Conservation (phyloP, 1,140 invertebrate genomes). For the Ceratitis capitata region DNA sequence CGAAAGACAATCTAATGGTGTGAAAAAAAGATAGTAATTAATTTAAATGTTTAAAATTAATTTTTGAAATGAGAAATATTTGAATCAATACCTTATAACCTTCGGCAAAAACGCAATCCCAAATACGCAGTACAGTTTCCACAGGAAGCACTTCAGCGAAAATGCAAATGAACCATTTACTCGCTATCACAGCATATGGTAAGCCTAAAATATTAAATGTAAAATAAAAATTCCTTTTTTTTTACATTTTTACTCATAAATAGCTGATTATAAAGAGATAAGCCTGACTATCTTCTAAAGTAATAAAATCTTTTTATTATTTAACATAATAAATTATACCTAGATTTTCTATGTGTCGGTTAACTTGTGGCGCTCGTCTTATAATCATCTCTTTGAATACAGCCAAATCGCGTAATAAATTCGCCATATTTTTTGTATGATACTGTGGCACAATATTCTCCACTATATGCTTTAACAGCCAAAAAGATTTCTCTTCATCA, state of each 20-base stretch:
- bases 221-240: conserved; percentile 17
- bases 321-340: conserved; percentile 60
- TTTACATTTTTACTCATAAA: too few species aligned
- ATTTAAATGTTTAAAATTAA: neutral
- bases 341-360: conserved; percentile 79
- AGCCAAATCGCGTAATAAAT: conserved; percentile 85
- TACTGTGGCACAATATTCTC: conserved; percentile 88
- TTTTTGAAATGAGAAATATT: neutral
- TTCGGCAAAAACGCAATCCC: conserved; percentile 96
- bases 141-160: conserved; percentile 91
- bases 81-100: conserved; percentile 79
- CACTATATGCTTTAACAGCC: conserved; percentile 88
- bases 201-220: conserved; percentile 66
- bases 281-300: neutral
- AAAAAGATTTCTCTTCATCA: conserved; percentile 90
- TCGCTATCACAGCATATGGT: conserved; percentile 87
- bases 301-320: neutral
- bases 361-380: conserved; percentile 80
- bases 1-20: conserved; percentile 72
- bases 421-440: conserved; percentile 88
- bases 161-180: conserved; percentile 95
- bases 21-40: neutral
- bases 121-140: conserved; percentile 90
- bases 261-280: neutral
- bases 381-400: conserved; percentile 87